Base-by-base conservation (phyloP, 1,140 invertebrate species). In the Meloidogyne floridensis region DNA sequence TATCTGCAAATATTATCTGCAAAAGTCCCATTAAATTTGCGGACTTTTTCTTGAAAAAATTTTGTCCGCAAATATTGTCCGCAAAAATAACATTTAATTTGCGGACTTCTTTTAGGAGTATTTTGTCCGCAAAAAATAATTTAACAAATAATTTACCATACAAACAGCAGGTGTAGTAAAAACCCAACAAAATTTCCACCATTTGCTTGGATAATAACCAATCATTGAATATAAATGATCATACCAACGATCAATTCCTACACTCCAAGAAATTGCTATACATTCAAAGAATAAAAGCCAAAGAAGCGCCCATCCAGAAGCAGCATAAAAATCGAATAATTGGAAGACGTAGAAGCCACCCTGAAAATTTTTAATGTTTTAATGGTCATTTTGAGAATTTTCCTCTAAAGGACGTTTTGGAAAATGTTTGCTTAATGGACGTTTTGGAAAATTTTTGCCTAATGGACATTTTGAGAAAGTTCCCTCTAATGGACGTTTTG, bases 301-400 rank as follows among this genome's bases (percentile, higher is more conserved):
- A 5, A 99, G 92, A 71, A 99, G 92, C 87, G 95, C 96, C 90
- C 97, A 95, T 18, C 97, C 96, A 87, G 95, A 97, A 2, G 98
- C 96, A 1, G 97, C 96, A 88, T 99, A 99, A 15, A 95, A 96
- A 91, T 99, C 96, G 87, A 98, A 93, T 76, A 99, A 94, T 93
- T 98, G 95, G 92, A 99, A 99, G 13, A 99, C 95, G 91, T 98
- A 99, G 94, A 99, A 98, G 83, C 97, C 97, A 74, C 97, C 97
- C 95, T 98, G 47, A 47, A 47, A 47, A 6, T 47, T 47, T 47
- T 47, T 47, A 47, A 47, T 6, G 4, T 47, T 47, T 47, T 69
- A 78, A 80, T 20, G 65, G 13, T 6, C 65, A 10, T 15, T 11
- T 73, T 73, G 75, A 13, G 32, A 56, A 4, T 15, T 69, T 78